These are phyloP conservation scores for Neodontobutis hainanensis DNA, from an alignment of 2,113 vertebrate species.

Conservation along the genomic window DNA sequence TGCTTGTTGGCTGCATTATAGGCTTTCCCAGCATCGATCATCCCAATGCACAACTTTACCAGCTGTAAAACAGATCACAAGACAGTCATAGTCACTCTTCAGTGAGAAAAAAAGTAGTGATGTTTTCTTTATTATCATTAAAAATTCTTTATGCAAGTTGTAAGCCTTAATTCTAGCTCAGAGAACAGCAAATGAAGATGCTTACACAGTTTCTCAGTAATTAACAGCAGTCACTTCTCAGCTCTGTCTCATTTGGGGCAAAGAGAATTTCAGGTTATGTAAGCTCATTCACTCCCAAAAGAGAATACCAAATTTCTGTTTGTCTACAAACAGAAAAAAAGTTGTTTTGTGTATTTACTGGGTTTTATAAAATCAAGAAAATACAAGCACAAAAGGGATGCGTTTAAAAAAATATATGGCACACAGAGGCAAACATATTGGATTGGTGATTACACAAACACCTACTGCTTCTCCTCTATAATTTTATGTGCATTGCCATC, in stretches of 20 bases:
- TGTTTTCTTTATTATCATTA: background rate
- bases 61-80: conserved; percentile 75
- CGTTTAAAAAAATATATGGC: too few relatives aligned
- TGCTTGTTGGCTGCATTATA: conserved; percentile 96
- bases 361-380: too few relatives aligned
- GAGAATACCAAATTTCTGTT: too few relatives aligned
- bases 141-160: background rate
- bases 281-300: conserved; percentile 19
- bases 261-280: conserved; percentile 55
- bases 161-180: background rate
- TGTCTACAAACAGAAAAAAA: too few relatives aligned
- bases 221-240: conserved; percentile 31
- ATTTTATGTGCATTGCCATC: background rate
- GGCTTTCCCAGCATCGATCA: conserved; percentile 98
- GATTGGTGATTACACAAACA: too few relatives aligned
- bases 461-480: too few relatives aligned
- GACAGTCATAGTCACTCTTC: background rate
- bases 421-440: too few relatives aligned
- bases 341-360: too few relatives aligned
- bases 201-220: conserved; percentile 24
- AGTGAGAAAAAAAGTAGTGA: background rate
- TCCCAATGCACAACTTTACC: conserved; percentile 96
- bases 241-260: conserved; percentile 43
- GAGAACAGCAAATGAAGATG: conserved; percentile 12
- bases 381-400: too few relatives aligned